Conservation (phyloP, 1,140 invertebrate species). For the Agraylea sexmaculata region DNA sequence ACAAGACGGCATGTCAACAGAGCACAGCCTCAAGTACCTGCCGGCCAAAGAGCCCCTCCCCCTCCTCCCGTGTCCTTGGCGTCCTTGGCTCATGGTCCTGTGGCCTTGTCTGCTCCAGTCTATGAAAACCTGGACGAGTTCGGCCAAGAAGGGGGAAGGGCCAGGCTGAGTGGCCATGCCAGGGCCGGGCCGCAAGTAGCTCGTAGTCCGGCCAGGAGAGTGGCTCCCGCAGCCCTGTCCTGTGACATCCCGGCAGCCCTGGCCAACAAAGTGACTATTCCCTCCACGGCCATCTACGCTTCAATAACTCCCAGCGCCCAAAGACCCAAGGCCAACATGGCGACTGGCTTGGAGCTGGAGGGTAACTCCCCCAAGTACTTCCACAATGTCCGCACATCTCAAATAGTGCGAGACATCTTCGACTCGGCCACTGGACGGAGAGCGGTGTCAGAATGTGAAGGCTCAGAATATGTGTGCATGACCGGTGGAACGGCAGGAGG, state of each 20-base stretch:
- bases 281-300: conserved; percentile 39
- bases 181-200: conserved; percentile 11
- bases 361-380: conserved; percentile 35
- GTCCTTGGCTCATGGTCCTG: conserved; percentile 37
- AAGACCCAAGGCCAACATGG: conserved; percentile 38
- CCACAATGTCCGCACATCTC: conserved; percentile 31
- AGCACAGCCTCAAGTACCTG: conserved; percentile 58
- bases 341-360: conserved; percentile 34
- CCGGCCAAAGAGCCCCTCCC: conserved; percentile 41
- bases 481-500: conserved; percentile 41
- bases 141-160: conserved; percentile 3
- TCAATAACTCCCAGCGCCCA: conserved; percentile 40
- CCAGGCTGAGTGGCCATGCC: conserved; percentile 2
- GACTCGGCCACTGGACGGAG: conserved; percentile 25
- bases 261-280: conserved; percentile 36
- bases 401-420: conserved; percentile 9
- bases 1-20: conserved; percentile 46
- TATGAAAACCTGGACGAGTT: conserved; percentile 56
- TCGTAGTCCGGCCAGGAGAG: conserved; percentile 25
- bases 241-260: conserved; percentile 30
- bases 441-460: conserved; percentile 42
- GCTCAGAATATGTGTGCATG: conserved; percentile 61
- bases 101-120: conserved; percentile 42
- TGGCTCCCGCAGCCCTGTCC: conserved; percentile 31
- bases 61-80: conserved; percentile 34